A percentile compares a stretch with the other conserved stretches of the same genome.
These are phyloP conservation scores for Luehdorfia chinensis DNA, from an alignment of 1,140 invertebrate species.

Conservation along the genomic window DNA sequence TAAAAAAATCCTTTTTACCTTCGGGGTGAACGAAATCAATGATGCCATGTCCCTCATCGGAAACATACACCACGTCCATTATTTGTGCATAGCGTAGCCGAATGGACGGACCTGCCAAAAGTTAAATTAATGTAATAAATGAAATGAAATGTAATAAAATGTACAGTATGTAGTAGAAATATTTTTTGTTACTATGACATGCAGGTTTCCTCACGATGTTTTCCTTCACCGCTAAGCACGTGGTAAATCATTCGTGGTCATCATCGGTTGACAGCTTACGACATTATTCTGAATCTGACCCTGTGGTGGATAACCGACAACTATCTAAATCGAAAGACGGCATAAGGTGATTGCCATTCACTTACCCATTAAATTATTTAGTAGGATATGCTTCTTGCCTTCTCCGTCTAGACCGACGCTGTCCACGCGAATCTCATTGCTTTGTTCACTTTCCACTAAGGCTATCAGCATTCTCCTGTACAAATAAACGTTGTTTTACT, in stretches of 20 bases:
- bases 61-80: conserved; percentile 75
- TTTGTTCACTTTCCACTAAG: conserved; percentile 59
- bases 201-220: too few species aligned
- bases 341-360: too few species aligned
- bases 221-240: too few species aligned
- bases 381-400: conserved; percentile 31
- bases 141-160: not conserved
- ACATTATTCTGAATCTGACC: too few species aligned
- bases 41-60: conserved; percentile 74
- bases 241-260: too few species aligned
- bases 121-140: conserved; percentile 20
- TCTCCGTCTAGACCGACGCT: conserved; percentile 48
- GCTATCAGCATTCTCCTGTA: conserved; percentile 82
- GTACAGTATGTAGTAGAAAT: too few species aligned
- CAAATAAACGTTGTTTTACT: too few species aligned
- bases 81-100: conserved; percentile 76
- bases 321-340: too few species aligned
- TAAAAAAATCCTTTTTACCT: conserved; percentile 54
- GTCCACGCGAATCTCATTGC: conserved; percentile 78
- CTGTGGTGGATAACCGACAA: too few species aligned
- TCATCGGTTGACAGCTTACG: too few species aligned
- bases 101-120: conserved; percentile 74
- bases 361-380: conserved; percentile 41
- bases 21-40: conserved; percentile 78
- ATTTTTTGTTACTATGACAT: too few species aligned